phyloP scores from a whole-genome alignment of 2,888 invertebrate species.

The Drosophila nr. perissopoda region DNA sequence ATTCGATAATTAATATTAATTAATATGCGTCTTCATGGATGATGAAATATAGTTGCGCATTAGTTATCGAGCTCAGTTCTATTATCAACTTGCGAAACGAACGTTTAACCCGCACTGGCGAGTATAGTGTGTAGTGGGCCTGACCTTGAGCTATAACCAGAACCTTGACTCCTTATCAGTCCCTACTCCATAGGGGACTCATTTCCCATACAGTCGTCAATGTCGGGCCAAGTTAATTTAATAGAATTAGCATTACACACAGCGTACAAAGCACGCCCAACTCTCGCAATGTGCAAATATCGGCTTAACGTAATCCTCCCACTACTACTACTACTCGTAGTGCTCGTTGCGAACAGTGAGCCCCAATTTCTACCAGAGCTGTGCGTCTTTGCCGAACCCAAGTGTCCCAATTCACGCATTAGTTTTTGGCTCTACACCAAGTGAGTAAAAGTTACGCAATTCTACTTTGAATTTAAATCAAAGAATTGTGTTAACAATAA shows the following conservation, averaged over 20 bases:
- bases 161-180: slow-evolving; percentile 62
- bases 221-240: slow-evolving; percentile 51
- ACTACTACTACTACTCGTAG: neutral
- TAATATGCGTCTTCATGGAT: neutral
- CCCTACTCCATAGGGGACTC: slow-evolving; percentile 32
- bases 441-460: slow-evolving; percentile 81
- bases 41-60: neutral
- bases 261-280: slow-evolving; percentile 37
- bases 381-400: slow-evolving; percentile 65
- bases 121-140: neutral
- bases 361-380: slow-evolving; percentile 35
- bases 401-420: slow-evolving; percentile 87
- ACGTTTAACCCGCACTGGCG: slow-evolving; percentile 20
- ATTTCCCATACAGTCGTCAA: slow-evolving; percentile 34
- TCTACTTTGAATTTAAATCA: neutral
- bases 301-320: neutral
- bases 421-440: slow-evolving; percentile 88
- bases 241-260: slow-evolving; percentile 52
- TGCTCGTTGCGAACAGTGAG: slow-evolving; percentile 1
- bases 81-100: slow-evolving; percentile 28
- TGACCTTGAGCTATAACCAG: slow-evolving; percentile 51
- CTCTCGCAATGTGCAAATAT: slow-evolving; percentile 56
- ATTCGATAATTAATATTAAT: slow-evolving; percentile 13
- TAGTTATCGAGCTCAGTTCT: neutral
- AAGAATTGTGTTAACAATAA: neutral